Percentiles rank a stretch among this genome's conserved stretches.
Conservation (phyloP, 2,797 vertebrate genomes). For the Mionectes olivaceus region DNA sequence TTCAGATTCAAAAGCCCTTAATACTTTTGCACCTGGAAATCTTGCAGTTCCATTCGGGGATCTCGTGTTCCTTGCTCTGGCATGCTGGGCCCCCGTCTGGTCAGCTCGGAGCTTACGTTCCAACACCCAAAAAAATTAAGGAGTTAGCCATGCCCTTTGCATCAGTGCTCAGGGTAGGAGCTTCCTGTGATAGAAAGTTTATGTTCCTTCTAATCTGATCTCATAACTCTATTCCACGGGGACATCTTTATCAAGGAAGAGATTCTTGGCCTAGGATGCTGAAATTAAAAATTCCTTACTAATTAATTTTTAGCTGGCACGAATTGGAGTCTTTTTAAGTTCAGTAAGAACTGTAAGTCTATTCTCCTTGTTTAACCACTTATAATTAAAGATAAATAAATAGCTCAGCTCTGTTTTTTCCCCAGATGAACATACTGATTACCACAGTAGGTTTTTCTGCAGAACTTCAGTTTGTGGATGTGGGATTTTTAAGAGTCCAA, state of each 20-base stretch:
- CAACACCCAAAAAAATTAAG: background rate
- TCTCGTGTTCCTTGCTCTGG: background rate
- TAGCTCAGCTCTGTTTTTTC: slow-evolving; percentile 45
- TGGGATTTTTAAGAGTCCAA: background rate
- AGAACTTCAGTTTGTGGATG: background rate
- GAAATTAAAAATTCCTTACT: slow-evolving; percentile 74
- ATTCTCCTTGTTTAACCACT: slow-evolving; percentile 64
- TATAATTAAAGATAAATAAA: slow-evolving; percentile 73
- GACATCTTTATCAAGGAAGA: slow-evolving; percentile 74
- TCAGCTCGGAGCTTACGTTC: background rate
- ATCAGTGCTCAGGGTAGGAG: background rate
- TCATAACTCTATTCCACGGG: slow-evolving; percentile 54
- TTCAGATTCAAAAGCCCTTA: background rate
- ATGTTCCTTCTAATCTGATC: slow-evolving; percentile 65
- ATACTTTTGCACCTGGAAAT: background rate
- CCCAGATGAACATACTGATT: slow-evolving; percentile 33
- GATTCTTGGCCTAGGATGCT: slow-evolving; percentile 69
- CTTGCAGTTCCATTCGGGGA: background rate
- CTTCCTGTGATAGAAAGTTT: slow-evolving; percentile 31
- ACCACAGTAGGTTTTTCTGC: slow-evolving; percentile 9
- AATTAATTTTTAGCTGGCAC: slow-evolving; percentile 78
- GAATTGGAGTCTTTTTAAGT: slow-evolving; percentile 66
- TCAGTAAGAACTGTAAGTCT: slow-evolving; percentile 68
- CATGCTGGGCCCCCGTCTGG: background rate
- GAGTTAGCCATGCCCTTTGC: background rate